A percentile compares a stretch with the other conserved stretches of the same genome.
Conservation (phyloP, 2,113 vertebrate species). For the Rynchops niger region DNA sequence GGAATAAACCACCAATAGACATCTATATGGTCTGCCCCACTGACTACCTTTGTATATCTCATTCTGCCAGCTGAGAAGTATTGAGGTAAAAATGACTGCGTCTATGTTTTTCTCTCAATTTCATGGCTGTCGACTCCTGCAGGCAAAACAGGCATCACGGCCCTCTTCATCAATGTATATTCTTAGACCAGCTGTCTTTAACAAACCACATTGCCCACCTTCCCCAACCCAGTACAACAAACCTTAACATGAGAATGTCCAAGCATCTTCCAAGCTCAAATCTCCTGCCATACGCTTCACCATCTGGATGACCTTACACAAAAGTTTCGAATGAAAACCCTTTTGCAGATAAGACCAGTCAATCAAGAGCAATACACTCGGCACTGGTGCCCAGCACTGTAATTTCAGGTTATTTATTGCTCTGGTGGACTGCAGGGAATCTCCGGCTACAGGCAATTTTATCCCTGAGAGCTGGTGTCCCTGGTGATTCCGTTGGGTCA, state of each 20-base stretch:
- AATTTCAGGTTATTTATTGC: slow-evolving; percentile 54
- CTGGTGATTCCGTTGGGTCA: neutral
- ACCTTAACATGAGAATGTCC: neutral
- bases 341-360: neutral
- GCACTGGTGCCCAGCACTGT: neutral
- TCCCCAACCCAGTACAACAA: rapidly evolving
- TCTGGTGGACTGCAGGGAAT: neutral
- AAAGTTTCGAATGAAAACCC: neutral
- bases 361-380: neutral
- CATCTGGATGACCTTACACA: neutral
- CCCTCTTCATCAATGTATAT: neutral
- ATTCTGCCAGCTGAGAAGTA: neutral
- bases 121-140: neutral
- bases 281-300: neutral
- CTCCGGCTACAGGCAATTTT: slow-evolving; percentile 22
- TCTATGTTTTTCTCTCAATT: neutral
- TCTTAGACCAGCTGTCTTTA: neutral
- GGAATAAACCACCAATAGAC: neutral
- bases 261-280: neutral
- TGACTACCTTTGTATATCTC: neutral
- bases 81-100: neutral
- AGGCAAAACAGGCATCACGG: rapidly evolving
- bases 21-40: too few species aligned
- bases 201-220: neutral
- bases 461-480: neutral